Evolutionary conservation across 2,113 vertebrate species (phyloP), one percentile per base, ranked within the genome.

Genomic region (Phocoena sinus): DNA sequence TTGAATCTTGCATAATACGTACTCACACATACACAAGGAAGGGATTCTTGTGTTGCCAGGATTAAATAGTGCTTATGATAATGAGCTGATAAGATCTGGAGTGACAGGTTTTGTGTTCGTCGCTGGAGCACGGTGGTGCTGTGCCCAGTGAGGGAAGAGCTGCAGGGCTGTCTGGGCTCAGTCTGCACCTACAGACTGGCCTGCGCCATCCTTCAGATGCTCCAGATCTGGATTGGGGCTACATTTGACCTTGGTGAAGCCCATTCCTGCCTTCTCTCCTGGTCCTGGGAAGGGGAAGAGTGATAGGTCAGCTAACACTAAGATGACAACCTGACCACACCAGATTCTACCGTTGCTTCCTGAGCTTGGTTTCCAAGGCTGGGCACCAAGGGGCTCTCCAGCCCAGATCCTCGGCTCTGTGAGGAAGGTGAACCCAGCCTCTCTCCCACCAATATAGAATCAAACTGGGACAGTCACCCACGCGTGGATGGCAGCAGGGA

Each of bases 21-120:
- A 36, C 63, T 73, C 86, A 23, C 58, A 5, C 65, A 20, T 31
- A 60, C 56, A 76, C 94, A 81, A 90, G 96, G 95, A 94, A 83
- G 67, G 86, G 97, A 97, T 93, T 97, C 90, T 68, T 91, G 95
- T 97, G 90, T 97, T 10, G 73, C 98, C 94, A 88, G 47, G 98
- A 96, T 98, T 97, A 83, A 4, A 94, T 44, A 84, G 79, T 76
- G 90, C 60, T 36, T 84, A 53, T 85, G 88, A 89, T 98, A 98
- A 98, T 68, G 98, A 98, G 98, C 97, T 92, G 33, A 93, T 3
- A 95, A 97, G 90, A 98, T 63, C 63, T 14, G 20, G 96, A n/a
- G 96, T 73, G 95, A 0, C 81, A 60, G 50, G 87, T 8, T 79
- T 82, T 41, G 23, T 31, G 38, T 95, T 53, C 5, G 1, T 36